Conservation (phyloP, 2,888 invertebrate species). For the Bellardia bayeri region DNA sequence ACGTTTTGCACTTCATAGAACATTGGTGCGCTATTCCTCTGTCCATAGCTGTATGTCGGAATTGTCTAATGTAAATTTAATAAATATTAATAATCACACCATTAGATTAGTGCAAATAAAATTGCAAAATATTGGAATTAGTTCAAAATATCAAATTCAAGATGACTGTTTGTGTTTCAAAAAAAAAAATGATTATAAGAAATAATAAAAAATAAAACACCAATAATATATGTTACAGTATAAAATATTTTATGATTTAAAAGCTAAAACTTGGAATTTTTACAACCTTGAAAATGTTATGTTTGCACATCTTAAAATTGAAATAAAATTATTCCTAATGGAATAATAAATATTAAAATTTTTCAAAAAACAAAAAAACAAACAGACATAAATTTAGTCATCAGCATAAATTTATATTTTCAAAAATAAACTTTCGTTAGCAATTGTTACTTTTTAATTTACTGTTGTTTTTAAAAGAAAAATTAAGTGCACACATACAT, state of each 20-base stretch:
- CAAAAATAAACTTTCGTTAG: neutral
- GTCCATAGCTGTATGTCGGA: too few relatives aligned
- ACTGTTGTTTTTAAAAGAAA: neutral
- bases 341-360: constrained; percentile 30
- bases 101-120: too few relatives aligned
- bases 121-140: too few relatives aligned
- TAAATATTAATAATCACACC: too few relatives aligned
- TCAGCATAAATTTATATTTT: constrained; percentile 14
- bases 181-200: neutral
- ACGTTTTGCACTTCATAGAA: too few relatives aligned
- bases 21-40: too few relatives aligned
- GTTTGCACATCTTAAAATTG: neutral
- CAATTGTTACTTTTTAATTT: constrained; percentile 6
- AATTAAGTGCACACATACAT: neutral
- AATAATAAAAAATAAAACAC: neutral
- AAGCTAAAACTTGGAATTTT: neutral
- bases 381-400: neutral
- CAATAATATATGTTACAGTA: neutral
- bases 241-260: neutral
- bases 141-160: too few relatives aligned
- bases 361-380: neutral
- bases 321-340: constrained; percentile 14
- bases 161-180: too few relatives aligned
- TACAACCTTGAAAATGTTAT: constrained; percentile 9
- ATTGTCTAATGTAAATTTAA: too few relatives aligned